Base-by-base conservation (phyloP, 2,113 vertebrate genomes). In the sheep (Ovis aries) region DNA sequence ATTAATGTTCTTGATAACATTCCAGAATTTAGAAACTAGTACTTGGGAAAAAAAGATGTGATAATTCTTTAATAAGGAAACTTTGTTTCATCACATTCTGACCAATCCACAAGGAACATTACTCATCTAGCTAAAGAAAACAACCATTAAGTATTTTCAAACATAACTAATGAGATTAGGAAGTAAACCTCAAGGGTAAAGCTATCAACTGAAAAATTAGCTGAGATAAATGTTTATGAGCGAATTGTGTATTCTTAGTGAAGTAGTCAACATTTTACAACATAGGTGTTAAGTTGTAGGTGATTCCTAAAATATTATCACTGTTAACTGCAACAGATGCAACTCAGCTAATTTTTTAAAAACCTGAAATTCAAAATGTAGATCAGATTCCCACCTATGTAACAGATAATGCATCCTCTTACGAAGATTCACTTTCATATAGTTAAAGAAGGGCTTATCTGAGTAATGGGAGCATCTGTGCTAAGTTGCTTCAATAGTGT, bases 181-280 rank as follows among this genome's bases (percentile, higher is more conserved):
- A 92, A 88, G 57, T 43, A 80, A 93, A 90, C 3, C 88, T 95
- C 83, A 80, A 88, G 14, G 52, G n/a, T 83, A 96, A 96, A 95
- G 33, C 82, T 91, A 71, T 60, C 71, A 83, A 80, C 57, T 94
- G 55, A 93, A 96, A 96, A 89, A 82, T 87, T 45, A 80, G 82
- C 84, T 95, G 52, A 96, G 16, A 95, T 92, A 94, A 97, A 95
- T 96, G 81, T 84, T 95, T 92, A 82, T 85, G 31, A 57, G 45
- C 45, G 62, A 81, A 83, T 52, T 55, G 7, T 57, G 33, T 84
- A 84, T 80, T 95, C 90, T 95, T 88, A 90, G 86, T 8, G 81
- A 94, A 77, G 27, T 40, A 84, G 60, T 94, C 86, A 88, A 50
- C 78, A 59, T 78, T 98, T 91, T 85, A 77, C 57, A 92, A 67